These are phyloP conservation scores for Mesoclemmys tuberculata DNA, from an alignment of 2,113 vertebrate genomes.

Conservation along the genomic window DNA sequence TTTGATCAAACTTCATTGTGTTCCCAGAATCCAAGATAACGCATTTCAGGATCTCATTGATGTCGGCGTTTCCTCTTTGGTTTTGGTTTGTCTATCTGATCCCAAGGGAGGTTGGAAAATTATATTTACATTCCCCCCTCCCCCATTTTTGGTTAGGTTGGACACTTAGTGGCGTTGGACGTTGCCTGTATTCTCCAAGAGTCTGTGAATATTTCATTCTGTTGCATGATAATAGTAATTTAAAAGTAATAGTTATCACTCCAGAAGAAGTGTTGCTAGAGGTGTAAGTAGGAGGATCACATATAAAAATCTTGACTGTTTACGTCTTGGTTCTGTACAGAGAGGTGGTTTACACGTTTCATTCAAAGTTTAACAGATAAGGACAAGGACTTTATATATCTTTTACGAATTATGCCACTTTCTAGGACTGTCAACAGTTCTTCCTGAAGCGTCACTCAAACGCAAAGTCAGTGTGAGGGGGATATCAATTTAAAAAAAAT, in stretches of 20 bases:
- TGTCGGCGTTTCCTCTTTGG: background rate
- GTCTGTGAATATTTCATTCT: background rate
- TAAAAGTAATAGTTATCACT: background rate
- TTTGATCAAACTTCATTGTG: background rate
- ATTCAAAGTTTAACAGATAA: slow-evolving; percentile 51
- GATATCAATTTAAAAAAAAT: slow-evolving; percentile 22
- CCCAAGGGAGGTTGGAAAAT: background rate
- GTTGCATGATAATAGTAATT: background rate
- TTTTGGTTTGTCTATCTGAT: background rate
- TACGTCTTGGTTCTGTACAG: slow-evolving; percentile 29
- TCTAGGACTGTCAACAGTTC: slow-evolving; percentile 28
- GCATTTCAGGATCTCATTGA: background rate
- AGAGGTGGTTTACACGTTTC: slow-evolving; percentile 43
- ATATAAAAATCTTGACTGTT: background rate
- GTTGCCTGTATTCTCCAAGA: background rate
- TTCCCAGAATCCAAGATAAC: background rate
- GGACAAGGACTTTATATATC: background rate
- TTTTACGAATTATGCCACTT: background rate
- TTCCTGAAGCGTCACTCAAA: slow-evolving; percentile 34
- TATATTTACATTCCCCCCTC: background rate
- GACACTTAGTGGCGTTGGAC: background rate
- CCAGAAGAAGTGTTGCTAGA: slow-evolving; percentile 29
- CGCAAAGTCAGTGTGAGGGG: slow-evolving; percentile 4
- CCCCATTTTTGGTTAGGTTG: background rate
- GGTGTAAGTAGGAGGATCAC: background rate